A percentile compares a stretch with the other conserved stretches of the same genome.
Conservation (phyloP, 2,888 invertebrate genomes). For the Standfussiana lucernea region DNA sequence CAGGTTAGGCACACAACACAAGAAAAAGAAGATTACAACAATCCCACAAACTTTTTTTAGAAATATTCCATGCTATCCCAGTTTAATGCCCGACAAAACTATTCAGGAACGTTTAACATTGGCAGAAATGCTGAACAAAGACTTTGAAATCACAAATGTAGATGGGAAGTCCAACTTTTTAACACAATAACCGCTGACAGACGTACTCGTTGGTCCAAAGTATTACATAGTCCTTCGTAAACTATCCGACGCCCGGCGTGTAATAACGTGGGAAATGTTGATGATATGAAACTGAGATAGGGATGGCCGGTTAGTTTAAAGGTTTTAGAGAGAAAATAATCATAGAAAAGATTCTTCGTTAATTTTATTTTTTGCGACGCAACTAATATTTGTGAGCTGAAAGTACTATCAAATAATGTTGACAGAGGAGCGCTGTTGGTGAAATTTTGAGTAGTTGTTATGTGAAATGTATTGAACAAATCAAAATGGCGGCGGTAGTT, state of each 20-base stretch:
- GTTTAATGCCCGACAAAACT: constrained; percentile 1
- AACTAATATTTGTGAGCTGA: no score
- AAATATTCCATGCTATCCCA: neutral
- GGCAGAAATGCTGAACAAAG: constrained; percentile 23
- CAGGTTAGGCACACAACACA: no score
- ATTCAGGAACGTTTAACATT: constrained; percentile 24
- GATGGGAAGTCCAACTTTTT: constrained; percentile 53
- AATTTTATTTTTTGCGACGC: neutral
- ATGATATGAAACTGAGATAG: constrained; percentile 61
- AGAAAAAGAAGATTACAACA: no score
- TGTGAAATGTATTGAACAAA: neutral
- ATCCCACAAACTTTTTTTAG: neutral
- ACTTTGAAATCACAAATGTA: constrained; percentile 52
- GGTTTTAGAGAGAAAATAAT: neutral
- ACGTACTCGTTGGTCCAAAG: constrained; percentile 45
- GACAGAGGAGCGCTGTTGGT: neutral
- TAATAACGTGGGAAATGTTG: constrained; percentile 66
- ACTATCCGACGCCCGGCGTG: constrained; percentile 58
- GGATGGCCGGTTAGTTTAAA: constrained; percentile 31
- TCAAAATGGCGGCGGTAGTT: neutral
- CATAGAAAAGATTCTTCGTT: neutral
- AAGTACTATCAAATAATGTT: neutral
- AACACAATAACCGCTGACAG: constrained; percentile 57
- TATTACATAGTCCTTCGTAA: constrained; percentile 64
- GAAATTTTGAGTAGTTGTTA: neutral